Evolutionary conservation across 2,888 invertebrate species (phyloP), one percentile per base, ranked within the genome.

Genomic region (Catonia carolina): DNA sequence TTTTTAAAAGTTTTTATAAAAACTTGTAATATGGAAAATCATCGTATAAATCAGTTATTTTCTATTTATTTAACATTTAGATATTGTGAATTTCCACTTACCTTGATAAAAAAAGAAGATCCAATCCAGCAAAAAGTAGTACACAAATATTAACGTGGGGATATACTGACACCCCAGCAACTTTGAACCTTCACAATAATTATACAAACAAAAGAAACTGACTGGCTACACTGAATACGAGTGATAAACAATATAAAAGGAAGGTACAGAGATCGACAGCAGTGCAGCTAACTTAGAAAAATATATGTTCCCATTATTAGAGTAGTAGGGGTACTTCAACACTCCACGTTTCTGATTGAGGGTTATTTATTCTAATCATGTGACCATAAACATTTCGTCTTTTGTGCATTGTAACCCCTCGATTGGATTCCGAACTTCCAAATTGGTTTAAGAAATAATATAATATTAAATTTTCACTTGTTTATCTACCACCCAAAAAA

Each of bases 111-210:
- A 41, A 41, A 22, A 17, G 18, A 22, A 41, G 18, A 18, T 12
- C 22, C 20, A 20, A 41, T 6, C 12, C 22, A n/a, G 22, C 17
- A 5, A 41, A 12, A 41, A 41, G 20, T 41, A 41, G 10, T 2
- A 39, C 39, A 10, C 20, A 20, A n/a, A 39, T 41, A 12, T 18
- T 41, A 41, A 41, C 41, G 18, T 41, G 41, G 41, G 41, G 41
- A 22, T 15, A 18, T 14, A 41, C 20, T 12, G 18, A 41, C 41
- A 41, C 41, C 41, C 41, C 18, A 41, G 22, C 10, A 6, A 41
- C 41, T 41, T 41, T 41, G 39, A 39, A 39, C 39, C 15, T 8
- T n/a, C 18, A 18, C 18, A 39, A 18, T 39, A 6, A 39, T 17
- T 39, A 15, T 17, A 18, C 17, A 39, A n/a, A 39, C 14, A 39